Evolutionary conservation across 2,797 vertebrate genomes (phyloP), one percentile per base, ranked within the genome.

Genomic region (Perodicticus potto): DNA sequence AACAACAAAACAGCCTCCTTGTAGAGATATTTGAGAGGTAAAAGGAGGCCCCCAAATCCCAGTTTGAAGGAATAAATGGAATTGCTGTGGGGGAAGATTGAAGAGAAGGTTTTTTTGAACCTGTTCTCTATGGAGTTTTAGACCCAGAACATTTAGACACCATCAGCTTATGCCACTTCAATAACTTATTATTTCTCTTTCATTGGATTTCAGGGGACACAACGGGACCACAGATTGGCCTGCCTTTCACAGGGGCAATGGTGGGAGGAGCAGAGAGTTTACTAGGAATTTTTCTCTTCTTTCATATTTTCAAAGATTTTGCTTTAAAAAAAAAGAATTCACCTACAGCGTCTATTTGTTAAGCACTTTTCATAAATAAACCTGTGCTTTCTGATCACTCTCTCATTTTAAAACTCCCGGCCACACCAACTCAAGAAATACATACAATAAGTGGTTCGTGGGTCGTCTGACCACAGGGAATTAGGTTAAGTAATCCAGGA

Each of bases 141-240:
- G 61, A 93, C 9, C 1, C 29, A 77, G 43, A 93, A 67, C 55
- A 57, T 49, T 72, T 37, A 59, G 73, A 37, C 74, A 32, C 4
- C 40, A 63, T 95, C 61, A 40, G 34, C 45, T 67, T 80, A 85
- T 72, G 40, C 34, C 40, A 87, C 45, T 82, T 95, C 77, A 86
- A 8, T 63, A 69, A 57, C 7, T 53, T 80, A 59, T 78, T 63
- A 37, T 80, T 45, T 12, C 45, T 43, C 84, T 96, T 80, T 45
- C 83, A 87, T 45, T 77, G 20, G 53, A 83, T 40, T 85, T 81
- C 20, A 87, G 32, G 16, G 14, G 34, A 70, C 19, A 94, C 32
- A 80, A 12, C 32, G 67, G 22, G 12, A 19, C 29, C 49, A 20
- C 34, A 5, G 1, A n/a, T 53, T 72, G 27, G 23, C 22, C 73